Conservation (phyloP, 2,113 vertebrate genomes). For the Nerophis lumbriciformis region DNA sequence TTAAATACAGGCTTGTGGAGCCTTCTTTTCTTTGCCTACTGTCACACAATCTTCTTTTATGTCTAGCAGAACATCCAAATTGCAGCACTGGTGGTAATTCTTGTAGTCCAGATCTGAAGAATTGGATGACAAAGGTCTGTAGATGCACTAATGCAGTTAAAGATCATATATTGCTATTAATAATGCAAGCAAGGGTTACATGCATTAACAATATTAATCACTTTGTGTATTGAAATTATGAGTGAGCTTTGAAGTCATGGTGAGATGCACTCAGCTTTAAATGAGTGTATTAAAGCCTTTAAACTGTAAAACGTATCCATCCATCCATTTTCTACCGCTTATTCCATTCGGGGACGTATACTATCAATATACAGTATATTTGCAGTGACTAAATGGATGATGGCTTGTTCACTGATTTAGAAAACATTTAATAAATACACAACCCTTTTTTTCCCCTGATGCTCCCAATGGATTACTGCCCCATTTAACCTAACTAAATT, state of each 20-base stretch:
- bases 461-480: too few relatives aligned
- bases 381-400: neutral
- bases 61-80: too few relatives aligned
- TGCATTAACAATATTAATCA: constrained; percentile 11
- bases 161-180: neutral
- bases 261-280: neutral
- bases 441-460: too few relatives aligned
- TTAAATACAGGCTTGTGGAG: neutral
- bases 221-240: neutral
- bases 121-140: neutral
- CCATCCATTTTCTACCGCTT: too few relatives aligned
- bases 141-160: neutral
- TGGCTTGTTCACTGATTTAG: neutral
- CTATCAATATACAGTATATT: neutral
- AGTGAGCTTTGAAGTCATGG: neutral
- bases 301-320: too few relatives aligned
- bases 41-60: neutral
- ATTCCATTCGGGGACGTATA: too few relatives aligned
- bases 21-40: neutral
- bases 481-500: too few relatives aligned
- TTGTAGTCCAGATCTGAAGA: too few relatives aligned
- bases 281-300: neutral
- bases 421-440: neutral
- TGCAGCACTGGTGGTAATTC: too few relatives aligned
- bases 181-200: neutral